Evolutionary conservation across 2,888 invertebrate genomes (phyloP), one percentile per base, ranked within the genome.

Genomic region (Apodemia mormo): DNA sequence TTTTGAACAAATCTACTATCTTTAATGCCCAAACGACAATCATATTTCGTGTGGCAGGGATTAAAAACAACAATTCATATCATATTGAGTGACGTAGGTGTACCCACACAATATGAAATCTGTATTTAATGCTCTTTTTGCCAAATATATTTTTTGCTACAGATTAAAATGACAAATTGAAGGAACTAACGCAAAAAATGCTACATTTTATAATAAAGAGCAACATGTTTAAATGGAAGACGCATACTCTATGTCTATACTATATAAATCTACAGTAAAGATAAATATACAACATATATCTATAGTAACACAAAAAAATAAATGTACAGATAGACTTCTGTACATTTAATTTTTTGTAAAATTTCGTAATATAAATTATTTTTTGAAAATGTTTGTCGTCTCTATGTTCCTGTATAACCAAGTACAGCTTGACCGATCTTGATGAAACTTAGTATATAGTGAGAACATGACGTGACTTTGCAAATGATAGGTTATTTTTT

Each of bases 41-140:
- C 61, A 61, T 33, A 61, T 61, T 33, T 61, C 12, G 33, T 61
- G 68, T 64, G 68, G 76, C 78, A 81, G 77, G 70, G 70, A 71
- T 76, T 72, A 79, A 81, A 81, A 76, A 77, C 30, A 49, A 77
- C 80, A 78, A 85, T 85, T 85, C 83, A 81, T 77, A 80, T 80
- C 77, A 82, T 84, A 85, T 87, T 89, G 91, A 90, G 81, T 91
- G 92, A 92, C 89, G 80, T 79, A 80, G 79, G 77, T 86, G 82
- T 85, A 80, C 86, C 89, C 83, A 82, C 87, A 91, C 88, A 90
- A 90, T 88, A 75, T 78, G 75, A 85, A 89, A 89, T 89, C 86
- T 81, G 82, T 85, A 85, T 87, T 87, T 87, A 89, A 91, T 90
- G 90, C 81, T 86, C 90, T 89, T 92, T 92, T 91, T 85, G 80